These are phyloP conservation scores for Synodontis membranacea DNA, from an alignment of 2,113 vertebrate genomes.

Conservation along the genomic window DNA sequence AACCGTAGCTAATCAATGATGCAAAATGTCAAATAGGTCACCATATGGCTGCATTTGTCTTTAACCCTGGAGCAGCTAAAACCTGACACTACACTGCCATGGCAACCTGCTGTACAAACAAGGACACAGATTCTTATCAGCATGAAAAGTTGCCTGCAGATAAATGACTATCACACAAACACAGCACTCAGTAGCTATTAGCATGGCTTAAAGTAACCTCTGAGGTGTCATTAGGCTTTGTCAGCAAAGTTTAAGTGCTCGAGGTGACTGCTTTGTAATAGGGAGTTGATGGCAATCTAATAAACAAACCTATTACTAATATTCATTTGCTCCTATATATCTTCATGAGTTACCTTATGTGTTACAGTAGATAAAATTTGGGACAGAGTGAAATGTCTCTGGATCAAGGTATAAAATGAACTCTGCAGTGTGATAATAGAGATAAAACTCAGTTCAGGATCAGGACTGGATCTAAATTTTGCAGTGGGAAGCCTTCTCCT, in stretches of 20 bases:
- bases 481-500: not conserved
- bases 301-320: not conserved
- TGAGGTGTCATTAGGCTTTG: not conserved
- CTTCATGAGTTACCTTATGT: not conserved
- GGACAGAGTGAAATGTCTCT: not conserved
- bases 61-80: conserved; percentile 61
- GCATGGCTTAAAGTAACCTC: not conserved
- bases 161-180: not conserved
- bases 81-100: conserved; percentile 75
- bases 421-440: not conserved
- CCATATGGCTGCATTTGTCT: conserved; percentile 70
- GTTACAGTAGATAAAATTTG: not conserved
- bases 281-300: not conserved
- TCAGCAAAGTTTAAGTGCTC: not conserved
- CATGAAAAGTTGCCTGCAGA: not conserved
- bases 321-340: not conserved
- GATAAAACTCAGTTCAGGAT: not conserved
- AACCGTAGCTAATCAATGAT: conserved; percentile 27
- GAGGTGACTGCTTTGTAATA: not conserved
- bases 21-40: conserved; percentile 70
- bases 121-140: conserved; percentile 60
- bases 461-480: not conserved
- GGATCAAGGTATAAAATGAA: not conserved
- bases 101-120: conserved; percentile 68
- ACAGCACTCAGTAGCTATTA: not conserved